Base-by-base conservation (phyloP, 2,888 invertebrate species). In the Lucinisca nassula region DNA sequence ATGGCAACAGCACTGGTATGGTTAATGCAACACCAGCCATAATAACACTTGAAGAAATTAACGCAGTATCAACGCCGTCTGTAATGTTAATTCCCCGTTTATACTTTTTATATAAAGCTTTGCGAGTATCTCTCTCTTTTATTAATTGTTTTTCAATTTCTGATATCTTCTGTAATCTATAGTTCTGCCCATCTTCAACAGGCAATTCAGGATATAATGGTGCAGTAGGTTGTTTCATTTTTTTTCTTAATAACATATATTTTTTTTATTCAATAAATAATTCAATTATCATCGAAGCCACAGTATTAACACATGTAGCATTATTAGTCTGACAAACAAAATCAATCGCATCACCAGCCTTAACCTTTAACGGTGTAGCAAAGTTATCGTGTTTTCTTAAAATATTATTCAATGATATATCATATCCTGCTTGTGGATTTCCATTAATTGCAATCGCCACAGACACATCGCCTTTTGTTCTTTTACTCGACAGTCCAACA, bases 161-260 rank as follows among this genome's bases (percentile, higher is more conserved):
- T 67, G 83, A 77, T 77, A 87, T 87, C 70, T 87, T 87, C 38
- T 83, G 76, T 80, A 83, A 67, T 77, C 86, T 75, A 85, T 85
- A 85, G 82, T 85, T 85, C 45, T 81, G 85, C 38, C 81, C 85
- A 75, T 85, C 79, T 70, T 86, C 82, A 32, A 51, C 58, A 45
- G 75, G 75, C 45, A 75, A 82, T 17, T 79, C 82, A 0, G 79
- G 87, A 84, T 87, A 87, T 32, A 82, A 70, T 82, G 38, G 55
- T 45, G 82, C 82, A 51, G 87, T 81, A 49, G 87, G 77, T 8
- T 78, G 87, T 70, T 84, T 77, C 72, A 82, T 87, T 83, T 79
- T 86, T 72, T 81, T 58, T 81, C n/a, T n/a, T n/a, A n/a, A n/a
- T n/a, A n/a, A n/a, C n/a, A n/a, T 58, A 27, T 21, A 58, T 58